Base-by-base conservation (phyloP, 2,113 vertebrate species). In the Sprattus sprattus region DNA sequence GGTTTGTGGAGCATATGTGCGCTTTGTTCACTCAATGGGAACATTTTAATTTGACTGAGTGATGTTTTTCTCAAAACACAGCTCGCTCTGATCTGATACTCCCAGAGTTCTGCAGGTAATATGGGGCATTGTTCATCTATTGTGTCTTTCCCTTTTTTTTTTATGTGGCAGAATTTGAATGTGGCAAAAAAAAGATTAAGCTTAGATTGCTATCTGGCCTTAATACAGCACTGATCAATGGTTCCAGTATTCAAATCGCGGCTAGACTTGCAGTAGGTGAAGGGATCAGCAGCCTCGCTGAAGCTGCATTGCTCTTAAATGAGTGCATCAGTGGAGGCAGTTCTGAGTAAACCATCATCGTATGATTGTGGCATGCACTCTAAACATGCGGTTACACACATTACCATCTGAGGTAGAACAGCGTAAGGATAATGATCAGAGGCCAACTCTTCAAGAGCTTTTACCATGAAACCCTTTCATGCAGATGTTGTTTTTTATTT, bases 21-120 rank as follows among this genome's bases (percentile, higher is more conserved):
- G 81, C 90, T 89, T 86, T 92, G 92, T 91, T 94, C 91, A 90
- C 89, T 94, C 89, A 90, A 83, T 91, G 89, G 93, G 90, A 94
- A 93, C 90, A 91, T 94, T 93, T 94, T 92, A 93, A 94, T 94
- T 92, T 93, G 91, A 92, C 89, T 88, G 71, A 15, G 32, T 28
- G 90, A 86, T 91, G n/a, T 90, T 92, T 88, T 92, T 93, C 91
- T 90, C 89, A 89, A 93, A 93, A 93, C 93, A 91, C 91, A 89
- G 91, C 90, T 93, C 92, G 91, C 90, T 93, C 92, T 92, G 90
- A 78, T 78, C 71, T 32, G 28, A 39, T 78, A 78, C 28, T 28
- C 13, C 28, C 1, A 1, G 25, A 39, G 71, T 39, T 28, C 71
- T 13, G 32, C 25, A 78, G 28, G 71, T 78, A 39, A 78, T 78